phyloP scores from a whole-genome alignment of 2,113 vertebrate genomes.

The Garra rufa region DNA sequence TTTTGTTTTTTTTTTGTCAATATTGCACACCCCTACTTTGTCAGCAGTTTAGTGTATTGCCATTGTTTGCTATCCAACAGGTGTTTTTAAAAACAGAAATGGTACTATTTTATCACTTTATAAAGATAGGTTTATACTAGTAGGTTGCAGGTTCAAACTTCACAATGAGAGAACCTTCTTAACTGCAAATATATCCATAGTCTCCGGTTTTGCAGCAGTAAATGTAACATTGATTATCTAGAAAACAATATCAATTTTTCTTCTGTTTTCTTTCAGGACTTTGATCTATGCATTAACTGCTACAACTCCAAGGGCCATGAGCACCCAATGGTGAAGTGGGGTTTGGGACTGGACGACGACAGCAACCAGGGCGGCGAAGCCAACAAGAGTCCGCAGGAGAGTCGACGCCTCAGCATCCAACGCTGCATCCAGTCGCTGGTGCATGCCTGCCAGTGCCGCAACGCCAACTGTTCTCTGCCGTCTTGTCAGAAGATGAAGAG shows the following conservation, averaged over 20 bases:
- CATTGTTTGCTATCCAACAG: not conserved
- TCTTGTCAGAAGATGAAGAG: constrained; percentile 99
- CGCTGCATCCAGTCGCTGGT: constrained; percentile 98
- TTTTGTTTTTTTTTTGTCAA: no score
- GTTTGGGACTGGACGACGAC: constrained; percentile 95
- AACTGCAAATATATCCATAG: not conserved
- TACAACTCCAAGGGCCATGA: constrained; percentile 95
- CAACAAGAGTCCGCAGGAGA: constrained; percentile 97
- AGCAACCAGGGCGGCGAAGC: constrained; percentile 89
- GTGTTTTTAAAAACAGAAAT: not conserved
- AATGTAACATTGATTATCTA: not conserved
- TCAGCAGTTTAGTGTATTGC: not conserved
- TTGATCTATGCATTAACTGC: constrained; percentile 97
- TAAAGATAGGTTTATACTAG: not conserved
- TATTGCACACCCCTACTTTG: no score
- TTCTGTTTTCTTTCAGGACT: constrained; percentile 80
- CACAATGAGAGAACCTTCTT: not conserved
- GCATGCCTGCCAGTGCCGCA: constrained; percentile 97
- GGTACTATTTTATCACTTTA: not conserved
- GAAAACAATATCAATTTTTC: not conserved
- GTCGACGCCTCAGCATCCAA: constrained; percentile 93
- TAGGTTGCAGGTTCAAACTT: not conserved
- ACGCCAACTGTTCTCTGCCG: constrained; percentile 93
- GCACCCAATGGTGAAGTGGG: constrained; percentile 99
- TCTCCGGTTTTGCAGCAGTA: not conserved